Percentiles rank a stretch among this genome's conserved stretches.
Evolutionary conservation across 2,888 invertebrate species (phyloP).

Genomic region (Bruchidius siliquastri): DNA sequence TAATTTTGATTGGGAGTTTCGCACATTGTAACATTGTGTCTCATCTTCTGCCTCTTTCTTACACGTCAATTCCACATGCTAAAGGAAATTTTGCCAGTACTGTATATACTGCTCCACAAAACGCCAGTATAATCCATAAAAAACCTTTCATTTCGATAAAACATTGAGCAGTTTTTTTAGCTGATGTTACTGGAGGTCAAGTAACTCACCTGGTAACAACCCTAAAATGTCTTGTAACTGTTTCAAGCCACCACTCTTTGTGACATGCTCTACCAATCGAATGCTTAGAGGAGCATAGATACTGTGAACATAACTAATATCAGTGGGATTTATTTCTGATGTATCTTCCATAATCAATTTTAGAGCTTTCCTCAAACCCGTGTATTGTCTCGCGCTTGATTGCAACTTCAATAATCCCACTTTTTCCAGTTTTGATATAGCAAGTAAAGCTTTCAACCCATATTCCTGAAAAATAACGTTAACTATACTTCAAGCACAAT

Average conservation of each 20-base stretch:
- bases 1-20: no score
- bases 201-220: slow-evolving; percentile 62
- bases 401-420: slow-evolving; percentile 76
- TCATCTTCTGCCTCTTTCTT: no score
- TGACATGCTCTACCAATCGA: slow-evolving; percentile 75
- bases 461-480: slow-evolving; percentile 62
- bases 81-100: no score
- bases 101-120: no score
- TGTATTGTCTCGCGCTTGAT: slow-evolving; percentile 67
- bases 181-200: no score
- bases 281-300: slow-evolving; percentile 92
- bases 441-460: slow-evolving; percentile 77
- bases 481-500: no score
- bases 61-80: no score
- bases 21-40: no score
- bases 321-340: slow-evolving; percentile 75
- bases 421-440: slow-evolving; percentile 81
- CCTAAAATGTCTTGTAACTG: slow-evolving; percentile 80
- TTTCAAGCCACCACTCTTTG: slow-evolving; percentile 72
- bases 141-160: no score
- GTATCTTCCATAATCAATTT: slow-evolving; percentile 85
- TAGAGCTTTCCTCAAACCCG: slow-evolving; percentile 74
- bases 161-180: no score
- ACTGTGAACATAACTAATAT: slow-evolving; percentile 88
- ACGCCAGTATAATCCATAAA: no score